Conservation (phyloP, 2,797 vertebrate genomes). For the Urocyon cinereoargenteus region DNA sequence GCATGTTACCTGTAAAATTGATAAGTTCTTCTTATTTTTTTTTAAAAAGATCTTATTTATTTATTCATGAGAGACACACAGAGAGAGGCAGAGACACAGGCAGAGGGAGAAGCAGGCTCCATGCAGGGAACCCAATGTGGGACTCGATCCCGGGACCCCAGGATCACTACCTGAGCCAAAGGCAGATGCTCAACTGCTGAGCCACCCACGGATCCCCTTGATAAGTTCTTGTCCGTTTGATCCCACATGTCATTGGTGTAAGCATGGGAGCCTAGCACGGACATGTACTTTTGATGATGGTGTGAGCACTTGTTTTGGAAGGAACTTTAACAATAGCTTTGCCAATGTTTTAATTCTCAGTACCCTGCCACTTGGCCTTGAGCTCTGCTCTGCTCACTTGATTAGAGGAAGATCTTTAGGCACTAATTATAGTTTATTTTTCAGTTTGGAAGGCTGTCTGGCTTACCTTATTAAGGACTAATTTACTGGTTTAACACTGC, state of each 20-base stretch:
- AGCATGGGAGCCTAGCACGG: background rate
- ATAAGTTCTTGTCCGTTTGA: background rate
- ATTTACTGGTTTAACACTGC: background rate
- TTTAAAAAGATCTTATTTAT: too few species aligned
- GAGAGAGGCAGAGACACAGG: too few species aligned
- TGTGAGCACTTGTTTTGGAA: background rate
- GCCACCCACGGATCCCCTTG: background rate
- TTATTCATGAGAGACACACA: too few species aligned
- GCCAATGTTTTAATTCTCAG: background rate
- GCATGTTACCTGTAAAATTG: background rate
- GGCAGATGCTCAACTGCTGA: too few species aligned
- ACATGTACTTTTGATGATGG: background rate
- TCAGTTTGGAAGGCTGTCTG: constrained; percentile 22
- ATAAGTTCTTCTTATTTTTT: background rate
- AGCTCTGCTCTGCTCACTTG: background rate
- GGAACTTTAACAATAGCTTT: background rate
- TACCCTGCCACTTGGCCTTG: background rate
- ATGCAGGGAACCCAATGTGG: too few species aligned
- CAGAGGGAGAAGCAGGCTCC: too few species aligned
- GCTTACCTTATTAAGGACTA: background rate
- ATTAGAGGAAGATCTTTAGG: background rate
- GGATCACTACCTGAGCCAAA: too few species aligned
- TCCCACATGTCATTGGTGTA: background rate
- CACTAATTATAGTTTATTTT: background rate
- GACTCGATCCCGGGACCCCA: too few species aligned